Evolutionary conservation across 1,140 invertebrate species (phyloP).

Genomic region (Drosophila serrata): DNA sequence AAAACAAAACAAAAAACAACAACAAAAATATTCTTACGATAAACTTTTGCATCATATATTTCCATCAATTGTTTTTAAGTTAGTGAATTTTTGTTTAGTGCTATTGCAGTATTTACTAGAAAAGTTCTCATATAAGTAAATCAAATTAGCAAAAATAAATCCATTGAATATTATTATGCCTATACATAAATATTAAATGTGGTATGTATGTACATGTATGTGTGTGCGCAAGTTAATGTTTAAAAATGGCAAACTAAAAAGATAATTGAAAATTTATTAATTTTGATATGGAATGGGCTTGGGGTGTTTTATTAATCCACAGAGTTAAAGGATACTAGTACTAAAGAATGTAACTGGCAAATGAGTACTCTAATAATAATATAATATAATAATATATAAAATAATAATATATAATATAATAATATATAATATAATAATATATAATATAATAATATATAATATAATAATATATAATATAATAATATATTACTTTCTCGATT

Average conservation of each 20-base stretch:
- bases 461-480: no score
- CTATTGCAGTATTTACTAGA: conserved; percentile 78
- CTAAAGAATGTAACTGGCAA: neutral
- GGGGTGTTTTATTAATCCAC: neutral
- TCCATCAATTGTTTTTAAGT: conserved; percentile 69
- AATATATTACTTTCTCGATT: no score
- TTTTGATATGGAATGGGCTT: neutral
- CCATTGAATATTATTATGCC: conserved; percentile 47
- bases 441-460: no score
- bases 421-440: no score
- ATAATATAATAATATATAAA: no score
- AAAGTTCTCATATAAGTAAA: conserved; percentile 58
- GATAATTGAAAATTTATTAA: neutral
- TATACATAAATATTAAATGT: conserved; percentile 5
- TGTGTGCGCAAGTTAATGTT: conserved; percentile 44
- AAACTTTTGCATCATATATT: conserved; percentile 70
- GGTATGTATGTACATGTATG: conserved; percentile 17
- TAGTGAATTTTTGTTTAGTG: conserved; percentile 75
- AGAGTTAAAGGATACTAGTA: no score
- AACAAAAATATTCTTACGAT: conserved; percentile 19
- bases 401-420: no score
- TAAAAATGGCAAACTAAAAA: conserved; percentile 12
- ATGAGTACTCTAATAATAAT: no score
- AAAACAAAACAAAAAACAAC: no score
- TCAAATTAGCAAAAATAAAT: conserved; percentile 45